These are phyloP conservation scores for Proterorhinus semilunaris DNA, from an alignment of 2,113 vertebrate genomes.

Conservation along the genomic window DNA sequence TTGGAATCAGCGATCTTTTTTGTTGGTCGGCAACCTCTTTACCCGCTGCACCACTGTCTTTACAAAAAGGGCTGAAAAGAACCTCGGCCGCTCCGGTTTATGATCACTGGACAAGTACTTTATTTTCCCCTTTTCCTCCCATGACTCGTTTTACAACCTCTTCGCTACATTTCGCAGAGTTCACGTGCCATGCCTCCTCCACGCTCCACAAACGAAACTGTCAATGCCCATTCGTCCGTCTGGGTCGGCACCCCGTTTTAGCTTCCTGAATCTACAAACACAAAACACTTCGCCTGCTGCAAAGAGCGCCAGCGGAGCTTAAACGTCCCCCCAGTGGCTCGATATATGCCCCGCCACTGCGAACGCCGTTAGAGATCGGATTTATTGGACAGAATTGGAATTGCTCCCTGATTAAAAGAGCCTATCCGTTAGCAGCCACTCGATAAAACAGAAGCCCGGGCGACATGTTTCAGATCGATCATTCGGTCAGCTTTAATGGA, in stretches of 20 bases:
- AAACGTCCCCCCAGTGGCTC: conserved; percentile 21
- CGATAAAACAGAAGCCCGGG: conserved; percentile 3
- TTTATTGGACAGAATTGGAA: conserved; percentile 48
- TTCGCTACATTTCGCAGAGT: too few species aligned
- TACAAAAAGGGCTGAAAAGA: too few species aligned
- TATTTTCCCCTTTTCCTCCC: too few species aligned
- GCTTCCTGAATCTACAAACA: conserved; percentile 5
- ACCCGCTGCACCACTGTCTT: neutral
- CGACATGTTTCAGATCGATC: neutral
- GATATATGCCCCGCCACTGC: neutral
- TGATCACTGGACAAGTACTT: too few species aligned
- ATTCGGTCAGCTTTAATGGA: neutral
- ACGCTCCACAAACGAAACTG: too few species aligned
- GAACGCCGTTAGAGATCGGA: conserved; percentile 30
- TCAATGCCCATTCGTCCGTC: too few species aligned
- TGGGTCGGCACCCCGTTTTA: too few species aligned
- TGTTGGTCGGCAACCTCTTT: neutral
- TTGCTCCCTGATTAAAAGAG: conserved; percentile 62
- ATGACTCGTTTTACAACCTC: too few species aligned
- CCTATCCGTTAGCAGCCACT: conserved; percentile 35
- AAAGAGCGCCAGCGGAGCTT: conserved; percentile 46
- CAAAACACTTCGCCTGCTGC: neutral
- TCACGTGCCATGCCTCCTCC: too few species aligned
- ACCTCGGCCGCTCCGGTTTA: conserved; percentile 26
- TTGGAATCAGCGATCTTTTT: neutral